Conservation (phyloP, 1,140 invertebrate genomes). For the Aphis gossypii region DNA sequence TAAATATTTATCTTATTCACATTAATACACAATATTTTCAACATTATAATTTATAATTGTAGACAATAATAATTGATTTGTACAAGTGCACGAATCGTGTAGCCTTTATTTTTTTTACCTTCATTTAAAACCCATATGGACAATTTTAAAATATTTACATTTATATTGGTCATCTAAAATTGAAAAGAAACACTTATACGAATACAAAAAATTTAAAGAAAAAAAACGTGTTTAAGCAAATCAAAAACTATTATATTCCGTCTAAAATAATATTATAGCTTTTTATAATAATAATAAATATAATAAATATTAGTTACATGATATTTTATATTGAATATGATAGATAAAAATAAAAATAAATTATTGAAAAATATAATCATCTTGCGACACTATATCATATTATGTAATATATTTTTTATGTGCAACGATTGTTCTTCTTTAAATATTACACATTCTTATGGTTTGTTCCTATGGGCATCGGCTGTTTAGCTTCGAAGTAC, state of each 20-base stretch:
- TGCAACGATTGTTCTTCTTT: background rate
- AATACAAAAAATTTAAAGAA: too few species aligned
- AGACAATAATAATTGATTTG: background rate
- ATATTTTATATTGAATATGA: background rate
- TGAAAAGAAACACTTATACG: too few species aligned
- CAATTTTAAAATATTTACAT: background rate
- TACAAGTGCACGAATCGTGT: background rate
- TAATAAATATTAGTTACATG: background rate
- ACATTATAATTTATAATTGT: background rate
- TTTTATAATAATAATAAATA: background rate
- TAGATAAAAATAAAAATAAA: background rate
- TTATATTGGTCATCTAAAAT: background rate
- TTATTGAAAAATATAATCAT: background rate
- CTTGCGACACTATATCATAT: background rate
- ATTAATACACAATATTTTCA: background rate
- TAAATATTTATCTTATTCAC: background rate
- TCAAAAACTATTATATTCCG: background rate
- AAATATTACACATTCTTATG: background rate
- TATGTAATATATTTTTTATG: background rate
- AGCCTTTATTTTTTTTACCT: background rate
- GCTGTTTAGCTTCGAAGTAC: slow-evolving; percentile 51
- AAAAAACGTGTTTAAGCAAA: background rate
- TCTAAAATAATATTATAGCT: background rate
- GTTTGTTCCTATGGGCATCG: background rate
- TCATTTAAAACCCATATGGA: background rate